Conservation (phyloP, 2,113 vertebrate genomes). For the Xenopus tropicalis region UCB_Xtro_10.0 CM004450.2:5132001-5132500, state of each 20-base stretch:
- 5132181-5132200: conserved; percentile 6
- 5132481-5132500: not conserved
- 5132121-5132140: not conserved
- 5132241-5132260: not conserved
- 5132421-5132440: not conserved
- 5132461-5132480: not conserved
- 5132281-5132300: not conserved
- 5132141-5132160: conserved; percentile 7
- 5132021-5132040: not conserved
- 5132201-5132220: not conserved
- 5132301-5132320: not conserved
- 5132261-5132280: not conserved
- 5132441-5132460: not conserved
- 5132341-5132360: too few species aligned
- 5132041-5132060: not conserved
- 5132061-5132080: not conserved
- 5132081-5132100: not conserved
- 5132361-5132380: too few species aligned
- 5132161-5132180: not conserved
- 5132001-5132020: too few species aligned
- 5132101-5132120: conserved; percentile 7
- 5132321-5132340: too few species aligned
- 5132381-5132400: too few species aligned
- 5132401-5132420: too few species aligned
- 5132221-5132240: not conserved